Conservation (phyloP, 2,888 invertebrate species). For the Carpatolechia fugitivella region DNA sequence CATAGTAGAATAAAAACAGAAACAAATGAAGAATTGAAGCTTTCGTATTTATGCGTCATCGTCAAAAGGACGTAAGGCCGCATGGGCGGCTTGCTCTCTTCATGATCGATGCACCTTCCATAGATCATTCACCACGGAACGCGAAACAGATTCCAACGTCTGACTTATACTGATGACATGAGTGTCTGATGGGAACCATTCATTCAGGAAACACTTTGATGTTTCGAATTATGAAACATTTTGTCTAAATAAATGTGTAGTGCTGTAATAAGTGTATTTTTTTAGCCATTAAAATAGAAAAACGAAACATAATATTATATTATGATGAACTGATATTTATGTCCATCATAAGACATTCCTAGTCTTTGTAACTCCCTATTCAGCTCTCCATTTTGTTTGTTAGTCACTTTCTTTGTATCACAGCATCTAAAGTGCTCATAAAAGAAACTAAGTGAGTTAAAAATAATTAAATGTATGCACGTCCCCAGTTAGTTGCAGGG, state of each 20-base stretch:
- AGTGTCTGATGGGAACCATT: conserved; percentile 49
- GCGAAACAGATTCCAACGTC: conserved; percentile 47
- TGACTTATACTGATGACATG: conserved; percentile 39
- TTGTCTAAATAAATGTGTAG: not conserved
- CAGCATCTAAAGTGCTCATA: conserved; percentile 34
- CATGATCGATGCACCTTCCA: conserved; percentile 50
- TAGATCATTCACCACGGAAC: conserved; percentile 48
- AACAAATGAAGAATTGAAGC: not conserved
- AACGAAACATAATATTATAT: too few species aligned
- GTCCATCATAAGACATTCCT: not conserved
- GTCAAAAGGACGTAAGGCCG: not conserved
- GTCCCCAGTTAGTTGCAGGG: conserved; percentile 30
- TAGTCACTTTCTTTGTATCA: conserved; percentile 19
- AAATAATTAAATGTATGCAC: conserved; percentile 48
- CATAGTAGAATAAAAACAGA: too few species aligned
- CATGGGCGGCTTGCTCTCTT: conserved; percentile 20
- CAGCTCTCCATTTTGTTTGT: not conserved
- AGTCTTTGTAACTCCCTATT: not conserved
- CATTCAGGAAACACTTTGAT: conserved; percentile 51
- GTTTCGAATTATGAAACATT: conserved; percentile 29
- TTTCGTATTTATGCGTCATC: not conserved
- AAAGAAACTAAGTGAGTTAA: conserved; percentile 40
- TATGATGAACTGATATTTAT: too few species aligned
- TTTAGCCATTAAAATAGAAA: too few species aligned
- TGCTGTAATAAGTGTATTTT: too few species aligned